These are phyloP conservation scores for Molanna angustata DNA, from an alignment of 2,888 invertebrate species.

Conservation along the genomic window DNA sequence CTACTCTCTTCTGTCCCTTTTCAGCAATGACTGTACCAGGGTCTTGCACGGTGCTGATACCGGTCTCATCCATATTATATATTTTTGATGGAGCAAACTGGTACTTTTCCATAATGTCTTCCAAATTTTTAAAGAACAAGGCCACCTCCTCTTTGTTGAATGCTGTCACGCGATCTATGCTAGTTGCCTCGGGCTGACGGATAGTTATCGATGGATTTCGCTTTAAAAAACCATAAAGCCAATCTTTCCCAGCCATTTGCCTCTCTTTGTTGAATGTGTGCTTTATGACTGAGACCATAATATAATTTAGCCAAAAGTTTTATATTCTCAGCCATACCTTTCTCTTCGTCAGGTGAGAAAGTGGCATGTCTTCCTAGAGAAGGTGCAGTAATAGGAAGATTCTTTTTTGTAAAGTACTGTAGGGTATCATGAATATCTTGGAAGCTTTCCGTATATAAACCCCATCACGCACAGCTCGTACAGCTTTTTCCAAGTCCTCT, in stretches of 20 bases:
- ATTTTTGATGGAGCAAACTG: constrained; percentile 17
- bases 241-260: constrained; percentile 1
- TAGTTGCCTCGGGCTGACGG: constrained; percentile 2
- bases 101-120: constrained; percentile 16
- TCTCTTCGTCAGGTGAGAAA: background rate
- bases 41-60: constrained; percentile 41
- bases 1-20: constrained; percentile 42
- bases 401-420: background rate
- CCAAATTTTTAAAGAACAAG: constrained; percentile 12
- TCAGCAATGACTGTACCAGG: constrained; percentile 41
- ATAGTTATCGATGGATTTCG: constrained; percentile 1
- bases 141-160: constrained; percentile 6
- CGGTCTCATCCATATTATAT: constrained; percentile 42
- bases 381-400: no score
- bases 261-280: constrained; percentile 1
- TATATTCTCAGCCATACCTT: background rate
- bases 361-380: background rate
- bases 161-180: background rate
- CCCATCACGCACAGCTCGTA: background rate
- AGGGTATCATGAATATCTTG: background rate
- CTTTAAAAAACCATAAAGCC: constrained; percentile 1
- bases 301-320: background rate
- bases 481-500: background rate
- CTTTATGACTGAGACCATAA: background rate
- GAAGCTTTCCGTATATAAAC: background rate